These are phyloP conservation scores for Anabacerthia variegaticeps DNA, from an alignment of 2,797 vertebrate species.

Conservation along the genomic window DNA sequence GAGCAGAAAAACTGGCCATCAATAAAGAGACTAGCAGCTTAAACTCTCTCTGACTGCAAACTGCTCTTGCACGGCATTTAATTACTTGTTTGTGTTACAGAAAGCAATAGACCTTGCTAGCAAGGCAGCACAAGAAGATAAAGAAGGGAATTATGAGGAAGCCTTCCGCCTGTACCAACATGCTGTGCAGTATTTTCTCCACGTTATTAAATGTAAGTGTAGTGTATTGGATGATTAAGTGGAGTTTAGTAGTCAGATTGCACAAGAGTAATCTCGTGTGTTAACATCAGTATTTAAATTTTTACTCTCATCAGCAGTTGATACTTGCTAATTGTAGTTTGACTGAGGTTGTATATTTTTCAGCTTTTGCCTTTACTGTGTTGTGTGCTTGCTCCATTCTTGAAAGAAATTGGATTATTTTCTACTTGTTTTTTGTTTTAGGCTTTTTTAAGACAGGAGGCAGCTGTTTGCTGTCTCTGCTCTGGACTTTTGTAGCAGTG, in stretches of 20 bases:
- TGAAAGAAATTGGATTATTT: background rate
- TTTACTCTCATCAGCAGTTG: background rate
- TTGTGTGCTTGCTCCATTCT: background rate
- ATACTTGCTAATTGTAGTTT: background rate
- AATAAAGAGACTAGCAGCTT: background rate
- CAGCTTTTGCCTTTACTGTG: background rate
- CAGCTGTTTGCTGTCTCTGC: background rate
- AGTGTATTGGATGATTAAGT: background rate
- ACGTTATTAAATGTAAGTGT: slow-evolving; percentile 92
- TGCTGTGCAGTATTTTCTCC: slow-evolving; percentile 93
- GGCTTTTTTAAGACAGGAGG: background rate
- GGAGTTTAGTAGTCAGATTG: background rate
- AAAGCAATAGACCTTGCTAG: slow-evolving; percentile 93
- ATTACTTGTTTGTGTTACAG: slow-evolving; percentile 75
- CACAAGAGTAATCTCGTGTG: background rate
- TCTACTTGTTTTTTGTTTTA: background rate
- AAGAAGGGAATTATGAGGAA: slow-evolving; percentile 91
- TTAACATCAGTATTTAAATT: background rate
- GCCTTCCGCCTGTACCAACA: slow-evolving; percentile 91
- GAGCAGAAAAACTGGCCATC: background rate
- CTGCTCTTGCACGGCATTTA: background rate
- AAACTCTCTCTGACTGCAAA: background rate
- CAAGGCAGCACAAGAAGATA: slow-evolving; percentile 93
- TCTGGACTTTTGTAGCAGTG: background rate
- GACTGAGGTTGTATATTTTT: background rate